These are phyloP conservation scores for Globodera ellingtonae DNA, from an alignment of 1,140 invertebrate species.

Conservation along the genomic window DNA sequence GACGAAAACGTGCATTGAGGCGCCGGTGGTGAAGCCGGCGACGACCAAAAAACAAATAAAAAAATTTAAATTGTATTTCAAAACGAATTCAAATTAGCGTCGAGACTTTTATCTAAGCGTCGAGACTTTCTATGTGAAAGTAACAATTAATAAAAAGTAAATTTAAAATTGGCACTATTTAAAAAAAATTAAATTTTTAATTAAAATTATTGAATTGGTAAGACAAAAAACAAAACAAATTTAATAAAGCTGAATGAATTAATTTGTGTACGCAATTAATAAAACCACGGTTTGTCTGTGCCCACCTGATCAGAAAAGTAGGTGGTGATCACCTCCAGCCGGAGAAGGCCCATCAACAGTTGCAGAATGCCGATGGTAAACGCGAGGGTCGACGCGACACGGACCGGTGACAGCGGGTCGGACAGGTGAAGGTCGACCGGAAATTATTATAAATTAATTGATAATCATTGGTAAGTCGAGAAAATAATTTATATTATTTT, in stretches of 20 bases:
- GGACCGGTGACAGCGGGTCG: slow-evolving; percentile 20
- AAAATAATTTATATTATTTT: not conserved
- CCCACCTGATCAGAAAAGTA: slow-evolving; percentile 57
- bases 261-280: not conserved
- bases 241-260: not conserved
- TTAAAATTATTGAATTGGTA: not conserved
- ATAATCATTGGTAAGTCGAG: too few species aligned
- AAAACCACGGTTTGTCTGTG: not conserved
- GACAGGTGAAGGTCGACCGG: not conserved
- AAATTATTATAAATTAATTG: too few species aligned
- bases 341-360: slow-evolving; percentile 59
- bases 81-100: too few species aligned
- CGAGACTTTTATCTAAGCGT: too few species aligned
- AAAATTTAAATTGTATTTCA: too few species aligned
- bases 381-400: slow-evolving; percentile 55
- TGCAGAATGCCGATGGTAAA: slow-evolving; percentile 53
- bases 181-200: too few species aligned
- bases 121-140: too few species aligned
- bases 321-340: slow-evolving; percentile 60
- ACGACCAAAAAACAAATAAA: slow-evolving; percentile 35
- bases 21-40: slow-evolving; percentile 61
- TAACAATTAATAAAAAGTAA: too few species aligned
- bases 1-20: slow-evolving; percentile 57
- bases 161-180: too few species aligned
- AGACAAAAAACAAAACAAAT: not conserved